Percentiles rank a stretch among this genome's conserved stretches.
These are phyloP conservation scores for Pygmarrhopalites habei DNA, from an alignment of 1,140 invertebrate species.

Conservation along the genomic window DNA sequence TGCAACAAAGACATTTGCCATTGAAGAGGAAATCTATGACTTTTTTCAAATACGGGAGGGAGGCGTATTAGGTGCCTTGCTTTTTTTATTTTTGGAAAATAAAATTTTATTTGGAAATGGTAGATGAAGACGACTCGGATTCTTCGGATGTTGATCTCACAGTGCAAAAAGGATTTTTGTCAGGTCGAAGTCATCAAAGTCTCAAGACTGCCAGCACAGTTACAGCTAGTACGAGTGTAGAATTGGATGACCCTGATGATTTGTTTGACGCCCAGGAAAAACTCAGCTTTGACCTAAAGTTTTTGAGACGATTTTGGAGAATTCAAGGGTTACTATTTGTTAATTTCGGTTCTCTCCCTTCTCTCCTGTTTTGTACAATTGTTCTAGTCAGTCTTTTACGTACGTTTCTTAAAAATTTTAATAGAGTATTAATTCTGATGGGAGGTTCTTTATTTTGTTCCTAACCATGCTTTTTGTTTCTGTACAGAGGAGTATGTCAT, in stretches of 20 bases:
- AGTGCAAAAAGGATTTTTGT: not conserved
- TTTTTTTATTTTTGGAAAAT: no score
- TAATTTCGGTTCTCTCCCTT: conserved; percentile 40
- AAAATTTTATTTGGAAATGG: no score
- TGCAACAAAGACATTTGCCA: no score
- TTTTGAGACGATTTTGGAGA: conserved; percentile 44
- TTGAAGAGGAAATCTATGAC: no score
- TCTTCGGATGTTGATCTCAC: not conserved
- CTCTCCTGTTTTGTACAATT: conserved; percentile 43
- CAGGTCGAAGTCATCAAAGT: conserved; percentile 3
- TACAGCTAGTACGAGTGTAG: not conserved
- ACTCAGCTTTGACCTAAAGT: conserved; percentile 41
- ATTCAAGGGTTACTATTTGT: conserved; percentile 45
- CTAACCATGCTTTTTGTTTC: no score
- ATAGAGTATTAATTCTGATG: not conserved
- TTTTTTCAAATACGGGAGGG: no score
- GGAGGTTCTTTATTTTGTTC: not conserved
- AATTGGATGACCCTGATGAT: conserved; percentile 4
- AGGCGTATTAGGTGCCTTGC: no score
- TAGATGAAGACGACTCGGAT: not conserved
- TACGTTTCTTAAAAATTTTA: conserved; percentile 25
- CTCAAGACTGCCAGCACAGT: not conserved
- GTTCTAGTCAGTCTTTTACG: conserved; percentile 44
- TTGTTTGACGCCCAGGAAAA: conserved; percentile 7
- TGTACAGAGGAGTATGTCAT: conserved; percentile 50